Conservation (phyloP, 2,888 invertebrate species). For the Dasysyrphus albostriatus region DNA sequence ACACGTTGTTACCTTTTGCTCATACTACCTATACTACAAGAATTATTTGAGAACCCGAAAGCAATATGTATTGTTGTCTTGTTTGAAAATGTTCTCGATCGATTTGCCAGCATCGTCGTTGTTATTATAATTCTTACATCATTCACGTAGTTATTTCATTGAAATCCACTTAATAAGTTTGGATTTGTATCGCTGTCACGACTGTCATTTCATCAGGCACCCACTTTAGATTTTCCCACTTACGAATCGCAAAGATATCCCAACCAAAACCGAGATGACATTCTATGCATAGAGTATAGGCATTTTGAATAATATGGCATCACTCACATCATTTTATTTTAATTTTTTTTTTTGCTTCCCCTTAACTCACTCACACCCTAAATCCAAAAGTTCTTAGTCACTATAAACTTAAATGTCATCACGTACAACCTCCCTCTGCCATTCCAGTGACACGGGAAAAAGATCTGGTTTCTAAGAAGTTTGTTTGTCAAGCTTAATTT, state of each 20-base stretch:
- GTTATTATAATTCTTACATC: constrained; percentile 23
- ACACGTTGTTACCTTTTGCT: neutral
- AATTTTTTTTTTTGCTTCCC: neutral
- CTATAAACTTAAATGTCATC: constrained; percentile 29
- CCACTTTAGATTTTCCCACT: constrained; percentile 44
- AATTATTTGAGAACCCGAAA: neutral
- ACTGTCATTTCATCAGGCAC: constrained; percentile 38
- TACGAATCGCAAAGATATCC: constrained; percentile 30
- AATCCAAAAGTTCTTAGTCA: constrained; percentile 40
- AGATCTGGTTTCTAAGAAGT: constrained; percentile 18
- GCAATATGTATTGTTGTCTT: neutral
- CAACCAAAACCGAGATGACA: constrained; percentile 13
- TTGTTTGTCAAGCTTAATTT: neutral
- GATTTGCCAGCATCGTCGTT: neutral
- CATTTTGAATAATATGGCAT: constrained; percentile 23
- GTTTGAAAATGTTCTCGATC: neutral
- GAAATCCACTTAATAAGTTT: constrained; percentile 16
- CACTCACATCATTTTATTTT: constrained; percentile 1
- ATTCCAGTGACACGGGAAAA: neutral
- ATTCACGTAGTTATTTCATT: constrained; percentile 10
- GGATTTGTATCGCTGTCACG: constrained; percentile 47
- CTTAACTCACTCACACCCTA: constrained; percentile 31
- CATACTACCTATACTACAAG: neutral
- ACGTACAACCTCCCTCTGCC: neutral
- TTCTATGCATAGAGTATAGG: neutral